Base-by-base conservation (phyloP, 2,113 vertebrate genomes). In the Actenoides hombroni region DNA sequence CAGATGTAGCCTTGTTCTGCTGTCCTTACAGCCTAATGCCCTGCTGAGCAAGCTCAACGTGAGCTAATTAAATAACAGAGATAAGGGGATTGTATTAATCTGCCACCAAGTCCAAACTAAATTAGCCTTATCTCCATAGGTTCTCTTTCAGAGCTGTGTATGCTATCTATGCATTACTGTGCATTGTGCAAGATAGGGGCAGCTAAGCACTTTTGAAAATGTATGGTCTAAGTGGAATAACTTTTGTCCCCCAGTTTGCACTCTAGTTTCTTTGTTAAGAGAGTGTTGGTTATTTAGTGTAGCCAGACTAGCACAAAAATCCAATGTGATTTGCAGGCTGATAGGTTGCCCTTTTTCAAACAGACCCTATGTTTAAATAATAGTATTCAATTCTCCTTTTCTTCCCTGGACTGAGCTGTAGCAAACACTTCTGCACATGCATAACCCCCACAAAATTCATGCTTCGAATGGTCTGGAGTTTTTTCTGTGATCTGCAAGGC, bases 21-120 rank as follows among this genome's bases (percentile, higher is more conserved):
- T 90, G 71, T 90, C 37, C 49, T 90, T 86, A 35, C n/a, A 77
- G 29, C 54, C 69, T n/a, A 93, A 83, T 42, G 54, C 33, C 71
- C 48, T 37, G 88, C 88, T 96, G 80, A 93, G 71, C 83, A 92
- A 93, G 80, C 37, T 88, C 16, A 83, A 33, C 71, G 54, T 54
- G 73, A 94, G 64, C 60, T 95, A 75, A 90, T 76, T 93, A 63
- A 95, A 83, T 92, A 96, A 88, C 73, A 86, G 51, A 88, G 92
- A 92, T 92, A 95, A 97, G 86, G 68, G 60, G 8, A 37, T 64
- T 60, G 46, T 42, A 35, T 86, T 64, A 91, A 68, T 94, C 91
- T 94, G 80, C 76, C 89, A 86, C 83, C 11, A 33, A 86, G 91
- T 75, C 73, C 94, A 77, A 89, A 56, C 88, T 92, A 89, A 86